Evolutionary conservation across 30 jellyfish, hydroid and myxozoan genomes (phyloP).

Genomic region (Turritopsis rubra): DNA sequence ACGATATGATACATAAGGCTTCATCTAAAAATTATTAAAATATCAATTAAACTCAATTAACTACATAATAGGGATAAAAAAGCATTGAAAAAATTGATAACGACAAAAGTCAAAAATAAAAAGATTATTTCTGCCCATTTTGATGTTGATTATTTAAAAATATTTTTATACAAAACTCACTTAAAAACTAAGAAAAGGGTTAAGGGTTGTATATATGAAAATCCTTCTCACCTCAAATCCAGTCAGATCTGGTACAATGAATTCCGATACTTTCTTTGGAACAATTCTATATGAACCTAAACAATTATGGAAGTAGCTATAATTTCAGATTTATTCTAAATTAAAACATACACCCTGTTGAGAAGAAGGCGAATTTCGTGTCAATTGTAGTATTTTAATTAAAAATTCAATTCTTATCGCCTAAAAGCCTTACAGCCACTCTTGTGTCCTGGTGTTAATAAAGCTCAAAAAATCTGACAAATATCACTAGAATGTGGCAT

Average conservation of each 20-base stretch:
- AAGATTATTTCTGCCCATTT: too few species aligned
- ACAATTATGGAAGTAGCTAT: background rate
- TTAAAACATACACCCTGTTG: too few species aligned
- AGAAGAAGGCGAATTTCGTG: too few species aligned
- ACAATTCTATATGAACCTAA: constrained; percentile 70
- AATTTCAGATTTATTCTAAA: background rate
- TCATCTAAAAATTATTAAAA: constrained; percentile 44
- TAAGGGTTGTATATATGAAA: too few species aligned
- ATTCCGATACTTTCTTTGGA: constrained; percentile 68
- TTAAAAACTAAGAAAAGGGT: background rate
- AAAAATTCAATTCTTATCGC: too few species aligned
- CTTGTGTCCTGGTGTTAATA: too few species aligned
- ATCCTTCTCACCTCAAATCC: constrained; percentile 58
- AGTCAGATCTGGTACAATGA: constrained; percentile 84
- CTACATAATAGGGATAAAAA: background rate
- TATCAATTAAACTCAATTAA: background rate
- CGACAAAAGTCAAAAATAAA: background rate
- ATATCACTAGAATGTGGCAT: too few species aligned
- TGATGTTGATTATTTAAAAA: too few species aligned
- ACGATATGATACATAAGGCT: constrained; percentile 90
- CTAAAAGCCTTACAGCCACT: too few species aligned
- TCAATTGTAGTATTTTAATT: too few species aligned
- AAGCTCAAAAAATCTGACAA: too few species aligned
- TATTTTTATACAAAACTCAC: too few species aligned
- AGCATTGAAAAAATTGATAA: background rate